These are phyloP conservation scores for Saxicola maurus DNA, from an alignment of 2,797 vertebrate genomes.

Conservation along the genomic window DNA sequence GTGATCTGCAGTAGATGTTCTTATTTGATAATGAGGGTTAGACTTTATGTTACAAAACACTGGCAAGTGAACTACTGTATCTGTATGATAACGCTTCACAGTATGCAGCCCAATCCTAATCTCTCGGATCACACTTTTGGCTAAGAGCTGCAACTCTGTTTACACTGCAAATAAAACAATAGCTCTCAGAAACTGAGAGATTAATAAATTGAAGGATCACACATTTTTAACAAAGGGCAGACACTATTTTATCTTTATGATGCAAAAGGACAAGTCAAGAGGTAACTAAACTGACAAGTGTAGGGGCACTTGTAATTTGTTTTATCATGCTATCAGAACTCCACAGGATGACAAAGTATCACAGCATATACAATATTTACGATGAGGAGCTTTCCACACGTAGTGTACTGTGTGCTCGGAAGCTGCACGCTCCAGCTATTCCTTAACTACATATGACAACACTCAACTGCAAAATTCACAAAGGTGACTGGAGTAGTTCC, in stretches of 20 bases:
- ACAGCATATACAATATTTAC: not conserved
- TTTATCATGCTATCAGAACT: not conserved
- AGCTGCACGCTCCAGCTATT: not conserved
- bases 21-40: not conserved
- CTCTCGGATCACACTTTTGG: not conserved
- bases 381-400: accelerated
- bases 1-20: not conserved
- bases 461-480: not conserved
- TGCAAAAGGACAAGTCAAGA: not conserved
- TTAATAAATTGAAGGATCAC: not conserved
- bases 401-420: accelerated
- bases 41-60: not conserved
- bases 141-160: not conserved
- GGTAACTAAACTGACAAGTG: not conserved
- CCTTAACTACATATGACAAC: not conserved
- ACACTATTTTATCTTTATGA: constrained; percentile 5
- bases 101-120: not conserved
- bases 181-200: not conserved
- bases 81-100: not conserved
- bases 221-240: constrained; percentile 3
- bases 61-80: not conserved
- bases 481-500: not conserved
- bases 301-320: not conserved
- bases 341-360: not conserved
- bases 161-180: not conserved